Evolutionary conservation across 1,140 invertebrate genomes (phyloP).

Genomic region (Nymphalis io): DNA sequence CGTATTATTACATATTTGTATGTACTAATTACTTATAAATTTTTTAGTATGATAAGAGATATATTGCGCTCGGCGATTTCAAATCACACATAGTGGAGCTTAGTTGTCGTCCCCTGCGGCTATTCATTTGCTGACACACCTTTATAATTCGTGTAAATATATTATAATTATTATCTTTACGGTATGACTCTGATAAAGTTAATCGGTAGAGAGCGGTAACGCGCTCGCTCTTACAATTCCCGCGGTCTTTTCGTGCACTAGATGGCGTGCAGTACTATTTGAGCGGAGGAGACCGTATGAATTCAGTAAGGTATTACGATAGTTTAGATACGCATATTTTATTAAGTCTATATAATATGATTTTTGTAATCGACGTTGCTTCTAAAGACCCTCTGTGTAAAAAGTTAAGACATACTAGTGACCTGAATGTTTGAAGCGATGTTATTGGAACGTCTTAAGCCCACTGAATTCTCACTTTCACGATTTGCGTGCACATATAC

Average conservation of each 20-base stretch:
- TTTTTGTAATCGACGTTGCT: slow-evolving; percentile 80
- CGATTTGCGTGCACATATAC: slow-evolving; percentile 74
- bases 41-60: slow-evolving; percentile 71
- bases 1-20: slow-evolving; percentile 69
- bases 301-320: slow-evolving; percentile 63
- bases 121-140: slow-evolving; percentile 76
- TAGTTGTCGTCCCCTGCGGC: slow-evolving; percentile 76
- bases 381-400: slow-evolving; percentile 80
- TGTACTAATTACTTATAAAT: slow-evolving; percentile 77
- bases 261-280: neutral
- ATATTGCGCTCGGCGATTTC: slow-evolving; percentile 74
- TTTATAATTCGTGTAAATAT: slow-evolving; percentile 80
- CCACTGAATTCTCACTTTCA: slow-evolving; percentile 77
- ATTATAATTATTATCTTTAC: slow-evolving; percentile 78
- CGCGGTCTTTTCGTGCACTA: slow-evolving; percentile 12
- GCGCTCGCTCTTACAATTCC: slow-evolving; percentile 11
- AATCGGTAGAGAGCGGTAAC: slow-evolving; percentile 46
- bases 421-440: slow-evolving; percentile 79
- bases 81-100: slow-evolving; percentile 79
- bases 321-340: slow-evolving; percentile 80
- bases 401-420: slow-evolving; percentile 80
- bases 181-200: slow-evolving; percentile 69
- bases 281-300: slow-evolving; percentile 6
- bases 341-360: slow-evolving; percentile 79
- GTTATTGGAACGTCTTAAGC: slow-evolving; percentile 70